phyloP scores from a whole-genome alignment of 1,140 invertebrate species.

The Ladona fulva region DNA sequence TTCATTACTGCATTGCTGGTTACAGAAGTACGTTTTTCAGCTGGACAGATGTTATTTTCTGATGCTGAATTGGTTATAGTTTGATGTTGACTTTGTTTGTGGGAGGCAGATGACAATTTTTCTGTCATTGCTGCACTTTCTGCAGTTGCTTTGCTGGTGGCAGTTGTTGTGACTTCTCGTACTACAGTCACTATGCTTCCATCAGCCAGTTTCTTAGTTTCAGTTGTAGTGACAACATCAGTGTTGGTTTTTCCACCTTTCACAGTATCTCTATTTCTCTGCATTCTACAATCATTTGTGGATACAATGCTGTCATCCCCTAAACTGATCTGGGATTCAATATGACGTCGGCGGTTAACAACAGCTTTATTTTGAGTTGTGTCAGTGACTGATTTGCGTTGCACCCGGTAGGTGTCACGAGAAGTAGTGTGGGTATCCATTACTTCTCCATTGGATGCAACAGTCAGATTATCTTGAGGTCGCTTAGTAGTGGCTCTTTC shows the following conservation, averaged over 20 bases:
- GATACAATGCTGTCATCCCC: constrained; percentile 40
- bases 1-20: background rate
- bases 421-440: constrained; percentile 44
- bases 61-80: background rate
- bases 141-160: background rate
- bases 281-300: background rate
- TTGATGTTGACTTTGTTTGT: background rate
- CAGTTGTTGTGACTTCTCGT: background rate
- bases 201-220: constrained; percentile 42
- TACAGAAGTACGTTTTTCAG: background rate
- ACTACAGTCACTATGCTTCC: constrained; percentile 39
- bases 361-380: constrained; percentile 17
- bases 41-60: background rate
- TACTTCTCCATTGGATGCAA: constrained; percentile 24
- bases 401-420: constrained; percentile 39
- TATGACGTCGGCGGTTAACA: constrained; percentile 43
- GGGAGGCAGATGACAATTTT: background rate
- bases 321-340: constrained; percentile 52
- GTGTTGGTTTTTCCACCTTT: constrained; percentile 20
- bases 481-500: constrained; percentile 29
- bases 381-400: constrained; percentile 33
- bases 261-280: background rate
- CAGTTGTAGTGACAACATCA: constrained; percentile 24
- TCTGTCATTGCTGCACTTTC: background rate
- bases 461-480: constrained; percentile 41